Evolutionary conservation across 2,888 invertebrate genomes (phyloP).

Genomic region (Eupithecia tripunctaria): DNA sequence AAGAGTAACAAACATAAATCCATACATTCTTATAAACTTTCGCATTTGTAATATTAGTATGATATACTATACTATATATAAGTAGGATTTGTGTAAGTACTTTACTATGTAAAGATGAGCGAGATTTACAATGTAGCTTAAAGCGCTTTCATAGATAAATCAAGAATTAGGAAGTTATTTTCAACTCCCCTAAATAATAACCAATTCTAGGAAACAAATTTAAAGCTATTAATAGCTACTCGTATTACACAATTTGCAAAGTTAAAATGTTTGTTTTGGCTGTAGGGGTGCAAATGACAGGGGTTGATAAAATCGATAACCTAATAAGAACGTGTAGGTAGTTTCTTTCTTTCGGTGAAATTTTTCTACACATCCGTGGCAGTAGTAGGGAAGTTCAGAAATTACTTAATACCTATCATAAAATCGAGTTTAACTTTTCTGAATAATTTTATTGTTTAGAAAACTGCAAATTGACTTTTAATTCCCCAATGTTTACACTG

Average conservation of each 20-base stretch:
- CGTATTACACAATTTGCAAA: constrained; percentile 20
- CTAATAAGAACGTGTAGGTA: background rate
- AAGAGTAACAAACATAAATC: too few relatives aligned
- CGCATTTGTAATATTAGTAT: too few relatives aligned
- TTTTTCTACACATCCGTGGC: background rate
- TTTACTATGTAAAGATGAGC: too few relatives aligned
- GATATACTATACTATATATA: too few relatives aligned
- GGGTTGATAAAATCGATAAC: constrained; percentile 53
- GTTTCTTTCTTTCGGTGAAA: background rate
- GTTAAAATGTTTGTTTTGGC: constrained; percentile 43
- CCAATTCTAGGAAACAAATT: background rate
- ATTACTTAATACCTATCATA: too few relatives aligned
- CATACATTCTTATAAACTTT: too few relatives aligned
- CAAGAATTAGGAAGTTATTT: background rate
- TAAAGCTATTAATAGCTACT: background rate
- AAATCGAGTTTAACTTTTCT: too few relatives aligned
- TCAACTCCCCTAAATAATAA: background rate
- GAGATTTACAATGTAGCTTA: too few relatives aligned
- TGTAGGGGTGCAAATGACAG: constrained; percentile 41
- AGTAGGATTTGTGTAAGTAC: too few relatives aligned
- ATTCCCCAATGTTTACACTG: background rate
- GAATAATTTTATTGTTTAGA: too few relatives aligned
- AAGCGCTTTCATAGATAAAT: too few relatives aligned
- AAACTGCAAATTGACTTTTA: background rate
- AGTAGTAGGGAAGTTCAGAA: background rate